A percentile compares a stretch with the other conserved stretches of the same genome.
phyloP scores from a whole-genome alignment of 2,888 invertebrate species.

The Dorcus hopei region DNA sequence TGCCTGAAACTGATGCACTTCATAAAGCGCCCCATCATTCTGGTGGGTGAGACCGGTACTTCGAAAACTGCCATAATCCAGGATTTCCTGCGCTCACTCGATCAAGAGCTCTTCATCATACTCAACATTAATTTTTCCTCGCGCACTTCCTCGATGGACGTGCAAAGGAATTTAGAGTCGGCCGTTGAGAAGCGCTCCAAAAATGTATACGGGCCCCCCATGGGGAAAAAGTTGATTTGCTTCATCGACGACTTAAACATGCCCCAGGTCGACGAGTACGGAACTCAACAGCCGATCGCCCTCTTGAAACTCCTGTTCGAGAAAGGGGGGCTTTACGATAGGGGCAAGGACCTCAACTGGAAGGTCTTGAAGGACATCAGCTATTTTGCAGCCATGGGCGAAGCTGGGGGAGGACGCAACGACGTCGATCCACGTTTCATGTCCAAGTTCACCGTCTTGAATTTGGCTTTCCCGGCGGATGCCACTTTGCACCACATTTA shows the following conservation, averaged over 20 bases:
- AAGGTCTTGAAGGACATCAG: conserved; percentile 80
- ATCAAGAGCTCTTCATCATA: conserved; percentile 67
- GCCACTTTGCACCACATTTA: conserved; percentile 78
- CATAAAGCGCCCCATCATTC: conserved; percentile 71
- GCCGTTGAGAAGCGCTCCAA: conserved; percentile 87
- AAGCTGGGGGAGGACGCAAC: conserved; percentile 85
- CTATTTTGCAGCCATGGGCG: conserved; percentile 82
- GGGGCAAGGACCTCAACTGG: conserved; percentile 87
- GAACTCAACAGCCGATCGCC: conserved; percentile 92
- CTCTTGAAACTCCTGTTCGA: conserved; percentile 87
- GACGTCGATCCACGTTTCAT: conserved; percentile 89
- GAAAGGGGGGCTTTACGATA: conserved; percentile 83
- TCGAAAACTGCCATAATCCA: conserved; percentile 89
- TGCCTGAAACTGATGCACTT: conserved; percentile 74
- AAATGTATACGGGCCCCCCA: conserved; percentile 84
- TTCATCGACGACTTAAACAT: conserved; percentile 96
- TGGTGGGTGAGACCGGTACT: conserved; percentile 89
- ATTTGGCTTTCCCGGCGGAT: conserved; percentile 80
- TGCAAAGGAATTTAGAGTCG: conserved; percentile 83
- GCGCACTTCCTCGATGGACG: conserved; percentile 85
- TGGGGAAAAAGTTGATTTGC: conserved; percentile 83
- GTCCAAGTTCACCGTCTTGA: conserved; percentile 85
- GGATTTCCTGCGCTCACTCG: conserved; percentile 72
- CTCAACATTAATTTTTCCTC: conserved; percentile 89
- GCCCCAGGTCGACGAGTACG: conserved; percentile 85